Base-by-base conservation (phyloP, 2,797 vertebrate species). In the Rhynchonycteris naso region DNA sequence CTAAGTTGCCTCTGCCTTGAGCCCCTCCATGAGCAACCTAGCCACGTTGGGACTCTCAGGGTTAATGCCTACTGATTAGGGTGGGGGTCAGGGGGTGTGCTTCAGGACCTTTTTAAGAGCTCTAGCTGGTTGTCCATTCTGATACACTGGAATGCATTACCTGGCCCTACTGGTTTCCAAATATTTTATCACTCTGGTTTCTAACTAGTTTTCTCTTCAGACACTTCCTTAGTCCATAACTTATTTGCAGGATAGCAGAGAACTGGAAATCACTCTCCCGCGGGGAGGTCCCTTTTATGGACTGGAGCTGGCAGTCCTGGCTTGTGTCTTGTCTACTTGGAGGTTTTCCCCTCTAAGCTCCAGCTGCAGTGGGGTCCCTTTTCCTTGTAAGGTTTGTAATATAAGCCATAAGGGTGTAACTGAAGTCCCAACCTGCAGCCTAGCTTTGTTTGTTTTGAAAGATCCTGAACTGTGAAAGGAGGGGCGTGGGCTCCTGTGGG, bases 381-480 rank as follows among this genome's bases (percentile, higher is more conserved):
- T 79, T 84, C 69, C 88, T 80, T 75, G 50, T 16, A 26, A 54
- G 59, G 38, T 83, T 75, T 92, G 28, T 89, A 88, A 90, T 50
- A 33, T 5, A 81, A 96, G 38, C 81, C 33, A 10, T 69, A 87
- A 63, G 52, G 8, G 28, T 24, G 24, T 52, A 68, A 56, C 38
- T 78, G 21, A 63, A 82, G 50, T 54, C 58, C 58, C 26, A 30
- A 94, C 15, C 83, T 86, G 7, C 35, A 59, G 66, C 16, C 75
- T 33, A n/a, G 52, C 75, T 82, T 54, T 16, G 18, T 38, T 84
- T 91, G 58, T 90, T 69, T 78, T 56, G 87, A 86, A 85, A 87
- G 28, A 52, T 95, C 90, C 65, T 68, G 85, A 93, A 47, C 68
- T 13, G 2, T 71, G 88, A 85, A 90, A 92, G 10, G 28, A 84